Evolutionary conservation across 2,888 invertebrate species (phyloP).

Genomic region (Coleophora flavipennella): DNA sequence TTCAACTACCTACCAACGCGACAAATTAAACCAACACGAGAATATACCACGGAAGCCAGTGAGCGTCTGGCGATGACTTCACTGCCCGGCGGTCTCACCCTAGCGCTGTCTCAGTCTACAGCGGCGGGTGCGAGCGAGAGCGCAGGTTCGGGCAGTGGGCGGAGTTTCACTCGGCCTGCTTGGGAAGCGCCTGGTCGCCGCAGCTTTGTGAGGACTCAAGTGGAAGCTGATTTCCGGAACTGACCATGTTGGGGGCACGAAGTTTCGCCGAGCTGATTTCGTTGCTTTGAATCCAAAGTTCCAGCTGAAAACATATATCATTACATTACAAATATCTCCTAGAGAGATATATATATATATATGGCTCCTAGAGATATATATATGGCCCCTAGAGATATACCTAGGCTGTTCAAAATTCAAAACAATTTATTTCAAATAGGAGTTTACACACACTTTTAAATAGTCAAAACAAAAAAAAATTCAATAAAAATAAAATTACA

Average conservation of each 20-base stretch:
- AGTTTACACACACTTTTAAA: too few species aligned
- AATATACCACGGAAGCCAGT: conserved; percentile 15
- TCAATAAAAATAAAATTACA: too few species aligned
- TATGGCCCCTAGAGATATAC: too few species aligned
- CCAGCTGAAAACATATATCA: conserved; percentile 42
- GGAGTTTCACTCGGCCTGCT: conserved; percentile 35
- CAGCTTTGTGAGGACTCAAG: conserved; percentile 37
- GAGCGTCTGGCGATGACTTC: conserved; percentile 23
- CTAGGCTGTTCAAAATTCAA: too few species aligned
- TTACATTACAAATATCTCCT: too few species aligned
- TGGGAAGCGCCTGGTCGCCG: conserved; percentile 23
- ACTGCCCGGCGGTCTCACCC: conserved; percentile 31
- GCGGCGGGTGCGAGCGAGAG: conserved; percentile 24
- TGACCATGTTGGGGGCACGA: conserved; percentile 30
- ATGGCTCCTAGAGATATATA: too few species aligned
- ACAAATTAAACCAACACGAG: conserved; percentile 22
- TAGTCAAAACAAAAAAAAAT: too few species aligned
- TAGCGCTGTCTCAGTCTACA: conserved; percentile 18
- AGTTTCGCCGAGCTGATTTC: conserved; percentile 62
- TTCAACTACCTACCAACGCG: conserved; percentile 4
- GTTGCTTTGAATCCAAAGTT: conserved; percentile 67
- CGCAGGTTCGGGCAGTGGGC: conserved; percentile 41
- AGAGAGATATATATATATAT: too few species aligned
- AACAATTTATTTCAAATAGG: too few species aligned
- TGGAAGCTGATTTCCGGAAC: conserved; percentile 16